Base-by-base conservation (phyloP, 1,140 invertebrate genomes). In the Diuraphis noxia region DNA sequence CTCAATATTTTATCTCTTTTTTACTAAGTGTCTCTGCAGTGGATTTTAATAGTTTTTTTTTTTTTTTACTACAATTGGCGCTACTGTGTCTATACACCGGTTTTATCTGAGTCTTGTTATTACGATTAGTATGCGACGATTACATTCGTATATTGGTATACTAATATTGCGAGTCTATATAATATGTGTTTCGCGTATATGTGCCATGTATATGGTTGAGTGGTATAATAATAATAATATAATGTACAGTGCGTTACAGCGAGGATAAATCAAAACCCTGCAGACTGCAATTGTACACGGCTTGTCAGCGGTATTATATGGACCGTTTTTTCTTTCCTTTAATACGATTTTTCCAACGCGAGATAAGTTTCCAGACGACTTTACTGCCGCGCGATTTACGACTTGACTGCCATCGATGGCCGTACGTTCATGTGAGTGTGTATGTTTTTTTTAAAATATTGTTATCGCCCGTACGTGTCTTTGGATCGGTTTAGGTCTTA, bases 361-460 rank as follows among this genome's bases (percentile, higher is more conserved):
- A 91, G 89, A 91, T 91, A 91, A 82, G 43, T 91, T 91, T 91
- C 89, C 89, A 91, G 89, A 91, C 89, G 43, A 82, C 89, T 91
- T 91, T 91, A 91, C 77, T 91, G 89, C 89, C 89, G 13, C 23
- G 89, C 89, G 77, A 91, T 91, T 91, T 91, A 91, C 89, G 89
- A 91, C 89, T 38, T 41, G 25, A 81, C 88, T 23, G 72, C 88
- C 72, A 90, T 90, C 88, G 88, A 77, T 81, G 77, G 77, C 49
- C n/a, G 79, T 34, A 34, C 52, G 52, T 17, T 38, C 41, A 41
- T 85, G 40, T 25, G 46, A 30, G 49, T 56, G 49, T 38, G 23
- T 40, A 13, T 43, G 52, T 38, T 77, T 89, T 90, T 90, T 90
- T 7, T 5, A 52, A 56, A 82, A 82, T 91, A 91, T 91, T 91